Conservation (phyloP, 53 echinoderm and acorn worm species). For the Hippasteria phrygiana region DNA sequence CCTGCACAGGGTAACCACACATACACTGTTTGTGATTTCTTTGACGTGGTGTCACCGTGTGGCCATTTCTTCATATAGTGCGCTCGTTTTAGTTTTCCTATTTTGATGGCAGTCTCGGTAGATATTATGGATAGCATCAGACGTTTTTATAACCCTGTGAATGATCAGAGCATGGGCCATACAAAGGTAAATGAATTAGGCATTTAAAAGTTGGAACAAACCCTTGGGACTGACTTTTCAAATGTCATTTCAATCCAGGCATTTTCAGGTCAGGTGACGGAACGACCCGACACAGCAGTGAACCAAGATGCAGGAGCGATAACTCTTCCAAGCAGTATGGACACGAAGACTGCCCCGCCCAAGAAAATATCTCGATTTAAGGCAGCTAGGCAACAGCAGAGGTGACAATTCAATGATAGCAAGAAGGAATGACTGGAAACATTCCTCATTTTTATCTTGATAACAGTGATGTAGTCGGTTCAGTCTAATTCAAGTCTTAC, state of each 20-base stretch:
- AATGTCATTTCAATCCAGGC: slow-evolving; percentile 70
- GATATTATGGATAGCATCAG: too few species aligned
- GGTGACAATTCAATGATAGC: slow-evolving; percentile 60
- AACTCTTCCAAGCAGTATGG: background rate
- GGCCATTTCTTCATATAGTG: too few species aligned
- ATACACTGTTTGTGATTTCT: too few species aligned
- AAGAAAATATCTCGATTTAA: slow-evolving; percentile 94
- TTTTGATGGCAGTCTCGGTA: too few species aligned
- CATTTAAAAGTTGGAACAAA: background rate
- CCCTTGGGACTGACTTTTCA: background rate
- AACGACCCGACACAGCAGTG: slow-evolving; percentile 43
- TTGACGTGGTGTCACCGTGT: too few species aligned
- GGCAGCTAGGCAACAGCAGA: slow-evolving; percentile 81
- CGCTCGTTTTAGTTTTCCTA: too few species aligned
- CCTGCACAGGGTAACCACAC: too few species aligned
- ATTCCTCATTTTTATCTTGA: background rate
- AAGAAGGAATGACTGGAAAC: background rate
- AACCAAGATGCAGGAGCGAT: background rate
- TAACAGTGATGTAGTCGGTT: background rate
- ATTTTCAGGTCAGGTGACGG: slow-evolving; percentile 87
- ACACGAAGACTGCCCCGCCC: slow-evolving; percentile 51
- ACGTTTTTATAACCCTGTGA: too few species aligned
- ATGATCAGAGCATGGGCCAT: too few species aligned
- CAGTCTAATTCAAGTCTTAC: too few species aligned
- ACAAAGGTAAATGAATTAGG: background rate